These are phyloP conservation scores for Decapterus maruadsi DNA, from an alignment of 2,797 vertebrate species.

Conservation along the genomic window DNA sequence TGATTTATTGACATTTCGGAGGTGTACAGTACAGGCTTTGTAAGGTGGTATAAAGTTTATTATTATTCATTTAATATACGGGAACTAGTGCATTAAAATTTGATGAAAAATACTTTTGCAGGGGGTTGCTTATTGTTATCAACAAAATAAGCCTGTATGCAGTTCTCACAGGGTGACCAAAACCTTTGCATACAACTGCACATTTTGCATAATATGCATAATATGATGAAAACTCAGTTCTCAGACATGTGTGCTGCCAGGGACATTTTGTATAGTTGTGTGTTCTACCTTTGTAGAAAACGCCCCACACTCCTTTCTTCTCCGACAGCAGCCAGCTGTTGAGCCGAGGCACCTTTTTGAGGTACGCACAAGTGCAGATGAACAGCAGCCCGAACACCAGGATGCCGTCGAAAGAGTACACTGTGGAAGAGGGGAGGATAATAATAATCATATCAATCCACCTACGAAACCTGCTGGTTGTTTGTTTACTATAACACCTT, in stretches of 20 bases:
- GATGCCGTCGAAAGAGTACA: slow-evolving; percentile 95
- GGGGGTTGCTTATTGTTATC: background rate
- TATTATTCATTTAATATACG: background rate
- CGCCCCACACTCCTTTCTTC: slow-evolving; percentile 93
- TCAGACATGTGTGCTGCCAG: too few species aligned
- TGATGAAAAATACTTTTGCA: background rate
- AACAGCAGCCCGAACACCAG: slow-evolving; percentile 95
- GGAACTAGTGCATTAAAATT: background rate
- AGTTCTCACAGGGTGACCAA: background rate
- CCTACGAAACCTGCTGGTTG: background rate
- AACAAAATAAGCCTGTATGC: background rate
- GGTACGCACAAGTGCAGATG: slow-evolving; percentile 95
- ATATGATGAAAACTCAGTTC: background rate
- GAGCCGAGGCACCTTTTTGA: slow-evolving; percentile 95
- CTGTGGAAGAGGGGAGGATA: slow-evolving; percentile 70
- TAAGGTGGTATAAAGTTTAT: background rate
- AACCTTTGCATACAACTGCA: background rate
- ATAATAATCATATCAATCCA: background rate
- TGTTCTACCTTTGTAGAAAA: slow-evolving; percentile 91
- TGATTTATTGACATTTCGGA: background rate
- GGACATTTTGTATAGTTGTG: background rate
- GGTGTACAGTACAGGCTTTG: background rate
- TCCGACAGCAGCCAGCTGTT: slow-evolving; percentile 94
- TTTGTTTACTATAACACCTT: background rate
- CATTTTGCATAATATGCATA: background rate